These are phyloP conservation scores for Desmodus rotundus DNA, from an alignment of 2,113 vertebrate species.

Conservation along the genomic window DNA sequence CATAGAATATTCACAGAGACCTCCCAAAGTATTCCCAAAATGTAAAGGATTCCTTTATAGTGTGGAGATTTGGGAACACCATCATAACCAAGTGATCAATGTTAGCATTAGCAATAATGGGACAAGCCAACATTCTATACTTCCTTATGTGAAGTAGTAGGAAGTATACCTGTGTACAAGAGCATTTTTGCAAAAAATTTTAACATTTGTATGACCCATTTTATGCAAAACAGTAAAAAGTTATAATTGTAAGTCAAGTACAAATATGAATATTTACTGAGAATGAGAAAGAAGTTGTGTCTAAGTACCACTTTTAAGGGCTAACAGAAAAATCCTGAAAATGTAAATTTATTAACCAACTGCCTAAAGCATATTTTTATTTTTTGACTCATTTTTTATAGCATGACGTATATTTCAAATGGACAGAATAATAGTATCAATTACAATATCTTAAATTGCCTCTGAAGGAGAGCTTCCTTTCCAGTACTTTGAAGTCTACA, in stretches of 20 bases:
- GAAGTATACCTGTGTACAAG: not conserved
- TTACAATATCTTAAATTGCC: not conserved
- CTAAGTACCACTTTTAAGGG: slow-evolving; percentile 7
- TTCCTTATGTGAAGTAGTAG: not conserved
- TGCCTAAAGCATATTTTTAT: not conserved
- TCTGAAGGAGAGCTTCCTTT: not conserved
- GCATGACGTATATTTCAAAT: not conserved
- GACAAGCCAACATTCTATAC: not conserved
- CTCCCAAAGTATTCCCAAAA: not conserved
- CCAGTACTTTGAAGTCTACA: not conserved
- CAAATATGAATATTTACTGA: not conserved
- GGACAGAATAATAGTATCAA: not conserved
- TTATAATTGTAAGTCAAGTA: not conserved
- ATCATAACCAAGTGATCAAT: not conserved
- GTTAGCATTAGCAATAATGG: not conserved
- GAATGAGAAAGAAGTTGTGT: not conserved
- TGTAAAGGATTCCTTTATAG: not conserved
- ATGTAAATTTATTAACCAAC: not conserved
- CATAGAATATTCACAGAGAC: not conserved
- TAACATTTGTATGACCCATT: not conserved
- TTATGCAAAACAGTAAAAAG: not conserved
- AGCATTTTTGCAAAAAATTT: not conserved
- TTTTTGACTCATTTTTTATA: not conserved
- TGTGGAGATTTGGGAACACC: not conserved
- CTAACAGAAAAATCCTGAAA: not conserved